A percentile compares a stretch with the other conserved stretches of the same genome.
phyloP scores from a whole-genome alignment of 2,888 invertebrate genomes.

The Pachliopta kotzebuea region DNA sequence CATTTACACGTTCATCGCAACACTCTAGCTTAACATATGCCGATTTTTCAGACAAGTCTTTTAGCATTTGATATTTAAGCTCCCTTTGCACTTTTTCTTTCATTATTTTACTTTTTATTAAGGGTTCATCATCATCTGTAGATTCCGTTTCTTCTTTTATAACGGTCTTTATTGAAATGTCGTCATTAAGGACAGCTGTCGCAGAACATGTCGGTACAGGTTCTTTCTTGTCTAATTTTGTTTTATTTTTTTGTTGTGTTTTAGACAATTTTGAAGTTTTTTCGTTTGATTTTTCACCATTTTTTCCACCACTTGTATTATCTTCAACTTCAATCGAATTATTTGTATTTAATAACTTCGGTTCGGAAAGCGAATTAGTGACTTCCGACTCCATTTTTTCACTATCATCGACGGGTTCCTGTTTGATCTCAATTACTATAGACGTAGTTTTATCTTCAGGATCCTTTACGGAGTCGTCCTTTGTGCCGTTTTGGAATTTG shows the following conservation, averaged over 20 bases:
- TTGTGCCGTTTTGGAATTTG: slow-evolving; percentile 37
- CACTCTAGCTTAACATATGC: slow-evolving; percentile 74
- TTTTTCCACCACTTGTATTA: slow-evolving; percentile 45
- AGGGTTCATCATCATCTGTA: slow-evolving; percentile 69
- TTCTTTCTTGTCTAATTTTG: slow-evolving; percentile 46
- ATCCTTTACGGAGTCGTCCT: slow-evolving; percentile 5
- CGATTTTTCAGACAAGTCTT: slow-evolving; percentile 72
- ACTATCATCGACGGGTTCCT: slow-evolving; percentile 66
- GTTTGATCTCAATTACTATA: slow-evolving; percentile 40
- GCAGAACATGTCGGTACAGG: slow-evolving; percentile 32
- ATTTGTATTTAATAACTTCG: slow-evolving; percentile 4
- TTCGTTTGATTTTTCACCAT: slow-evolving; percentile 46
- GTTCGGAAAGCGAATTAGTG: slow-evolving; percentile 20
- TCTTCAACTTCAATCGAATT: slow-evolving; percentile 35
- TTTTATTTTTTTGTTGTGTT: slow-evolving; percentile 42
- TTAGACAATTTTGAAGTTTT: slow-evolving; percentile 49
- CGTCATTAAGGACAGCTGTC: slow-evolving; percentile 38
- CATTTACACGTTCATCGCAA: slow-evolving; percentile 69
- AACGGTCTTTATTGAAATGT: slow-evolving; percentile 43
- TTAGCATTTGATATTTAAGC: slow-evolving; percentile 64
- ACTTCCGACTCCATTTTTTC: slow-evolving; percentile 41
- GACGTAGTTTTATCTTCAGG: slow-evolving; percentile 21
- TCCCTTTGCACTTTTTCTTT: slow-evolving; percentile 65
- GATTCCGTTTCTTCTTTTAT: slow-evolving; percentile 65
- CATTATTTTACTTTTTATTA: slow-evolving; percentile 67